phyloP scores from a whole-genome alignment of 2,888 invertebrate species.

The Leucoptera coffeella region DNA sequence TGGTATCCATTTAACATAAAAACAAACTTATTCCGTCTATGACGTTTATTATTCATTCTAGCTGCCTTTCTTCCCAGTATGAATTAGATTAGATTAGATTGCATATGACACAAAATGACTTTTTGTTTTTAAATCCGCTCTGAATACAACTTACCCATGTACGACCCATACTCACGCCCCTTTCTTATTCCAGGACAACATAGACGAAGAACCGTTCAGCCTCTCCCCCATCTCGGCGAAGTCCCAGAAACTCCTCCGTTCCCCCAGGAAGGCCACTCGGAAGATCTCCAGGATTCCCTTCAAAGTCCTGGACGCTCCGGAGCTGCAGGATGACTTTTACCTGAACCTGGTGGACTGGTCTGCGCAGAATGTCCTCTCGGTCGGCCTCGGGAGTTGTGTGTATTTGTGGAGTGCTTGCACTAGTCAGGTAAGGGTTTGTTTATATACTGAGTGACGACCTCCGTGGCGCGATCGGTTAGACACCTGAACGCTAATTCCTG shows the following conservation, averaged over 20 bases:
- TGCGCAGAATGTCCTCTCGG: slow-evolving; percentile 95
- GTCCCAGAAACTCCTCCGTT: slow-evolving; percentile 88
- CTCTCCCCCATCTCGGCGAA: slow-evolving; percentile 93
- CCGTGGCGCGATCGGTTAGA: too few relatives aligned
- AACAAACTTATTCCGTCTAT: too few relatives aligned
- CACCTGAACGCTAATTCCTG: too few relatives aligned
- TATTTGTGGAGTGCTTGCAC: slow-evolving; percentile 99
- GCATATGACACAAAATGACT: too few relatives aligned
- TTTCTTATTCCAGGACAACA: slow-evolving; percentile 70
- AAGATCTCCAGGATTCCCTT: slow-evolving; percentile 99
- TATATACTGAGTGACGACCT: too few relatives aligned
- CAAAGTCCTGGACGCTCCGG: slow-evolving; percentile 94
- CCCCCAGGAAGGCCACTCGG: slow-evolving; percentile 94
- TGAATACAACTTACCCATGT: too few relatives aligned
- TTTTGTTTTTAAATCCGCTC: too few relatives aligned
- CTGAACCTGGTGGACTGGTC: slow-evolving; percentile 99
- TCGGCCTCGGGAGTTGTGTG: slow-evolving; percentile 95
- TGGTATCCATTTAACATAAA: too few relatives aligned
- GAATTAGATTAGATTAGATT: too few relatives aligned
- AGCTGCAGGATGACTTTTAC: slow-evolving; percentile 98
- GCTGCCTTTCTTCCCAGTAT: too few relatives aligned
- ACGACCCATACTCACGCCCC: too few relatives aligned
- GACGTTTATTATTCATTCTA: too few relatives aligned
- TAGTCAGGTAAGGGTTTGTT: slow-evolving; percentile 63
- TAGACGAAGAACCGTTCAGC: slow-evolving; percentile 85